Conservation (phyloP, 2,113 vertebrate species). For the Camelus dromedarius region DNA sequence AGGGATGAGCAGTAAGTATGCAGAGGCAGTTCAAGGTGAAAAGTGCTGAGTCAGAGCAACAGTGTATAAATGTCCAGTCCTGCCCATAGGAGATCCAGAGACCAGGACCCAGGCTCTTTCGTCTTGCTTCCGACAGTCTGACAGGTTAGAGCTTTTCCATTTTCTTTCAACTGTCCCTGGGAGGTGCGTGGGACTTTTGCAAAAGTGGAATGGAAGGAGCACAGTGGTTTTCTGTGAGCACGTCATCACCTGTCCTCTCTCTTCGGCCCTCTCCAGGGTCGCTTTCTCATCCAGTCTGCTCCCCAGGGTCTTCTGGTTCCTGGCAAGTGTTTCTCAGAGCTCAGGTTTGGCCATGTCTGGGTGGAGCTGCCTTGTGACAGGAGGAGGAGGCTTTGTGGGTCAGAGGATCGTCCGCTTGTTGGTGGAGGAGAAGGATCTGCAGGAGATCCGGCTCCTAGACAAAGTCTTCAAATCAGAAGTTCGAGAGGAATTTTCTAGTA, state of each 20-base stretch:
- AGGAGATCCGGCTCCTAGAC: constrained; percentile 92
- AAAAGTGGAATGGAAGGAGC: background rate
- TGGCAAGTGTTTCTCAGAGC: background rate
- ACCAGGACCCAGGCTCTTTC: background rate
- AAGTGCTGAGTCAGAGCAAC: background rate
- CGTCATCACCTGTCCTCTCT: background rate
- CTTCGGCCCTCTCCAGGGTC: background rate
- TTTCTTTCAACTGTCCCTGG: background rate
- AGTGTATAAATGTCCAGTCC: background rate
- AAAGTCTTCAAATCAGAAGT: constrained; percentile 84
- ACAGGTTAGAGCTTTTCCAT: constrained; percentile 5
- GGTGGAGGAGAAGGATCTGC: constrained; percentile 88
- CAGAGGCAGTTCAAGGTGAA: background rate
- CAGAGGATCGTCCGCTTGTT: constrained; percentile 89
- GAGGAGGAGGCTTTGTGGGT: constrained; percentile 95
- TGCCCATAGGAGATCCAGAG: rapidly evolving
- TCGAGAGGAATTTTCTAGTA: constrained; percentile 81
- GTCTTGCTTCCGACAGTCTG: too few species aligned
- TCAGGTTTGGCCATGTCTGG: constrained; percentile 86
- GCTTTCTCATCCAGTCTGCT: rapidly evolving
- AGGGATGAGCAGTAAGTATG: background rate
- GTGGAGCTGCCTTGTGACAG: constrained; percentile 93
- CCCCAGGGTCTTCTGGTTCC: background rate
- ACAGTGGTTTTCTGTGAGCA: background rate
- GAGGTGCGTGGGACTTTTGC: background rate